Conservation (phyloP, 2,797 vertebrate species). For the Threskiornis aethiopicus region DNA sequence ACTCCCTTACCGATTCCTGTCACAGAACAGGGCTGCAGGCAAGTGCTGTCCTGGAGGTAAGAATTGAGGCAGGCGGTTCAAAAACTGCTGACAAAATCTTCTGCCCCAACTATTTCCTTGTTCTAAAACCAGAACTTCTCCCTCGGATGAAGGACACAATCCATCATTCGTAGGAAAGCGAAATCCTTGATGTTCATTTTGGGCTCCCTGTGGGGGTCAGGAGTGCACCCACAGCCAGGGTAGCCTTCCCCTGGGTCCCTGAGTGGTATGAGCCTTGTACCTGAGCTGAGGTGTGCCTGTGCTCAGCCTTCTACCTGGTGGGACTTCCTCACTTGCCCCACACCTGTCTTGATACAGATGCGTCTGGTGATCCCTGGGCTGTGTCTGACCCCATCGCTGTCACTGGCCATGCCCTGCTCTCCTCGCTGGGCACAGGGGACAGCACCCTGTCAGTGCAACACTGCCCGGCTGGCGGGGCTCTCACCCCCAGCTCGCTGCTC, state of each 20-base stretch:
- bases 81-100: not conserved
- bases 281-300: not conserved
- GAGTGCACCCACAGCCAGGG: not conserved
- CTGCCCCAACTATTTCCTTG: not conserved
- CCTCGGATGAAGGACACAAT: not conserved
- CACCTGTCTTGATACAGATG: not conserved
- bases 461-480: not conserved
- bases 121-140: not conserved
- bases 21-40: not conserved
- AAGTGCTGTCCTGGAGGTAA: not conserved
- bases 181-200: not conserved
- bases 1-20: not conserved
- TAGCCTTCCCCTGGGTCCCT: not conserved
- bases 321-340: not conserved
- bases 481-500: not conserved
- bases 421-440: fast-evolving
- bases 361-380: not conserved
- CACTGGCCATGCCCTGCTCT: not conserved
- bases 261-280: fast-evolving
- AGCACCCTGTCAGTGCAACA: not conserved
- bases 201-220: fast-evolving
- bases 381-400: not conserved
- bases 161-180: not conserved
- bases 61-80: not conserved
- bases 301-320: not conserved